Evolutionary conservation across 2,797 vertebrate genomes (phyloP).

Genomic region (Pterois miles): DNA sequence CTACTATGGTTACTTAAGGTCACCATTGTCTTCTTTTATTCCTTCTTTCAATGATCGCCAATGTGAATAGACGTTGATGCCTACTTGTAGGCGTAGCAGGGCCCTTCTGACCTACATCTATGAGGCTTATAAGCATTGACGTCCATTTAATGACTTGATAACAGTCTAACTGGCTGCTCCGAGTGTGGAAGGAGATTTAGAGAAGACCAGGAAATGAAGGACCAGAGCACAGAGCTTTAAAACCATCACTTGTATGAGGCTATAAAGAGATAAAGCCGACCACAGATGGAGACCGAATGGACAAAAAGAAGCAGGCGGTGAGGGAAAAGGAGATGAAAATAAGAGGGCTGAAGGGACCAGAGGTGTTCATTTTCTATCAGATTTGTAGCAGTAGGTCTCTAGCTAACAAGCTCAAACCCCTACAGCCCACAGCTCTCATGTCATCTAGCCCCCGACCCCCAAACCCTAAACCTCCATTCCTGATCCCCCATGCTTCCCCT

Average conservation of each 20-base stretch:
- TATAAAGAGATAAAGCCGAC: constrained; percentile 9
- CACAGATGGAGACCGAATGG: constrained; percentile 2
- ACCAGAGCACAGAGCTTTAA: constrained; percentile 8
- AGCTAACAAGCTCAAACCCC: constrained; percentile 49
- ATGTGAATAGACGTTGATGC: no score
- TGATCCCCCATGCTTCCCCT: background rate
- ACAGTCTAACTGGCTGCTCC: no score
- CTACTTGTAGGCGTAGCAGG: no score
- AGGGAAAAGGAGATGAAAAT: background rate
- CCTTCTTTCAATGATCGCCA: no score
- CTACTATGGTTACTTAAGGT: no score
- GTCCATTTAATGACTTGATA: no score
- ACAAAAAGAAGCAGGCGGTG: constrained; percentile 8
- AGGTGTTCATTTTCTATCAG: constrained; percentile 24
- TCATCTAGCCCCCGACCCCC: constrained; percentile 14
- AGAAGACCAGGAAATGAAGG: background rate
- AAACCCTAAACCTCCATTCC: background rate
- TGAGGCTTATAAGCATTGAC: no score
- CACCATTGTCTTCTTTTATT: fast-evolving
- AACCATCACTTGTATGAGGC: background rate
- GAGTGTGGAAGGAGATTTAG: background rate
- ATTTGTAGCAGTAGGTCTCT: constrained; percentile 35
- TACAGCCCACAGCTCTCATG: constrained; percentile 25
- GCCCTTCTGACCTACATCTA: no score
- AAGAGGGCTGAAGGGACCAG: constrained; percentile 16